Conservation (phyloP, 2,888 invertebrate species). For the Dynastes maya region DNA sequence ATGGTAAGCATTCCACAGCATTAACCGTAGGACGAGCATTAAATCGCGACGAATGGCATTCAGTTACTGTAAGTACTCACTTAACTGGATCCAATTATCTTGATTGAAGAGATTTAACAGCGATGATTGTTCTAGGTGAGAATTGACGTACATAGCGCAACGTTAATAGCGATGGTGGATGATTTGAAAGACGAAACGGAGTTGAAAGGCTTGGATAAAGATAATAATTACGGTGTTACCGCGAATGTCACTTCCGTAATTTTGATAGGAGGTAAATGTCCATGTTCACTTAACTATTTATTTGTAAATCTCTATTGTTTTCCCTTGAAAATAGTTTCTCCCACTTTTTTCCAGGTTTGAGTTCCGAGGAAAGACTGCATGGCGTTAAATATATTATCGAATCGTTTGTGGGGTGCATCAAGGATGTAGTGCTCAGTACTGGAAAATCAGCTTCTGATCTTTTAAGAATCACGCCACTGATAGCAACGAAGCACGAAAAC, state of each 20-base stretch:
- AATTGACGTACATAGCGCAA: constrained; percentile 89
- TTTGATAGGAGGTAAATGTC: constrained; percentile 84
- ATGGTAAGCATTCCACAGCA: constrained; percentile 89
- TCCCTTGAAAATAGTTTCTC: constrained; percentile 12
- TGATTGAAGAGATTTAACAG: constrained; percentile 15
- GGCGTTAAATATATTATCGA: constrained; percentile 94
- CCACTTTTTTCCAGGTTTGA: constrained; percentile 76
- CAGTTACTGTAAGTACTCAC: constrained; percentile 78
- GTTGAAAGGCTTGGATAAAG: constrained; percentile 86
- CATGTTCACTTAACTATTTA: too few species aligned
- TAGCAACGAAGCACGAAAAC: constrained; percentile 91
- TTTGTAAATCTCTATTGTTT: constrained; percentile 53
- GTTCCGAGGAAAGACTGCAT: constrained; percentile 90
- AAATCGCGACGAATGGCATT: constrained; percentile 93
- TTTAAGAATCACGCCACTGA: constrained; percentile 85
- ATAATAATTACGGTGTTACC: constrained; percentile 89
- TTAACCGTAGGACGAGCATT: constrained; percentile 90
- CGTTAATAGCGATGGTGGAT: constrained; percentile 90
- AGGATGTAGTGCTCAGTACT: constrained; percentile 88
- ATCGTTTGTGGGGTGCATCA: constrained; percentile 93
- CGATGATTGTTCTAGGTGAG: constrained; percentile 72
- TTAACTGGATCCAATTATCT: constrained; percentile 53
- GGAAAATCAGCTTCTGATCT: constrained; percentile 90
- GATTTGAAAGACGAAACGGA: constrained; percentile 86
- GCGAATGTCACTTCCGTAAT: constrained; percentile 91